Conservation (phyloP, 2,888 invertebrate genomes). For the Lapara coniferarum region DNA sequence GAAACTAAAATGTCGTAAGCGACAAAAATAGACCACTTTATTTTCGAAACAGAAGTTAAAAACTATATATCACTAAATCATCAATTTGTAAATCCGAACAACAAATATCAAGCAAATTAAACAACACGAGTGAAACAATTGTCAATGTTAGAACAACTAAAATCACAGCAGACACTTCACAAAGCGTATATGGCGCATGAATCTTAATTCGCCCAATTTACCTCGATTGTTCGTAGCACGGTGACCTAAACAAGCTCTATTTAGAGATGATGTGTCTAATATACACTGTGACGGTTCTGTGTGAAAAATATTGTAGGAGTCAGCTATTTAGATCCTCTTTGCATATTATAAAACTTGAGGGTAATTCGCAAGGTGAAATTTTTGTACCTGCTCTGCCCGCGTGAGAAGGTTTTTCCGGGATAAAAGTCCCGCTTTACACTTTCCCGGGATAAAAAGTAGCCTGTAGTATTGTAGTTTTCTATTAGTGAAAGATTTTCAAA, state of each 20-base stretch:
- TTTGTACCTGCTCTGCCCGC: too few relatives aligned
- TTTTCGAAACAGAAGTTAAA: background rate
- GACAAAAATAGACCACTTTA: background rate
- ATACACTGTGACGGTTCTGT: background rate
- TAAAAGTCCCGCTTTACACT: too few relatives aligned
- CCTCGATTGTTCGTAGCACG: background rate
- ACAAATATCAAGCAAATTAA: background rate
- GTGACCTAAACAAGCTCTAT: constrained; percentile 7
- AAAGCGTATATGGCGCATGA: background rate
- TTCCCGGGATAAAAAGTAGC: too few relatives aligned
- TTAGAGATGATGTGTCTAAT: background rate
- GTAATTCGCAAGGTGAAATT: too few relatives aligned
- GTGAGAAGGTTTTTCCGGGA: too few relatives aligned
- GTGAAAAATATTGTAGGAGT: background rate
- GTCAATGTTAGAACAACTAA: background rate
- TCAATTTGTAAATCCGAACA: background rate
- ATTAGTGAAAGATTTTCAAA: too few relatives aligned
- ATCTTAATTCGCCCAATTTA: constrained; percentile 12
- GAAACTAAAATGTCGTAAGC: background rate
- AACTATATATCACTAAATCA: background rate
- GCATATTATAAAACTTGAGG: too few relatives aligned
- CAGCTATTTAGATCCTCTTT: background rate
- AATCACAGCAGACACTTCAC: background rate
- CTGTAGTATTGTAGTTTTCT: too few relatives aligned
- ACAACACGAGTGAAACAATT: background rate